Evolutionary conservation across 2,888 invertebrate species (phyloP).

Genomic region (Elmis aenea): DNA sequence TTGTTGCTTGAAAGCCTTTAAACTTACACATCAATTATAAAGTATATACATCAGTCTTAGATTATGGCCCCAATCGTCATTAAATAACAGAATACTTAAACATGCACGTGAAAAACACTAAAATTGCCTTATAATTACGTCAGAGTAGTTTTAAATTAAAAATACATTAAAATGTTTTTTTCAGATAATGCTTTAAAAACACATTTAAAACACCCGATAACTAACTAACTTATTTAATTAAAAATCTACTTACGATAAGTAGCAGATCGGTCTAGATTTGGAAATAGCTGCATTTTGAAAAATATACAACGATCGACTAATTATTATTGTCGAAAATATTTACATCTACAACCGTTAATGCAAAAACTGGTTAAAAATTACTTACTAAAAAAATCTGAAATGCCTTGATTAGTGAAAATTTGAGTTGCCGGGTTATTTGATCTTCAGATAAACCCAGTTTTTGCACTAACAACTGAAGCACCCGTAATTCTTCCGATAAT

Average conservation of each 20-base stretch:
- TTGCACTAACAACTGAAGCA: too few relatives aligned
- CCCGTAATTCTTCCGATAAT: too few relatives aligned
- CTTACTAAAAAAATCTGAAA: too few relatives aligned
- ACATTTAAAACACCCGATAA: conserved; percentile 14
- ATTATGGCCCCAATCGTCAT: conserved; percentile 30
- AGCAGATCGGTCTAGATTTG: conserved; percentile 12
- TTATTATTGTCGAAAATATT: conserved; percentile 13
- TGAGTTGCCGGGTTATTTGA: too few relatives aligned
- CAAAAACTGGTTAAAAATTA: too few relatives aligned
- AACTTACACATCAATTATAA: conserved; percentile 12
- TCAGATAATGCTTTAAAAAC: conserved; percentile 10
- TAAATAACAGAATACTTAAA: conserved; percentile 10
- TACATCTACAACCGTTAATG: too few relatives aligned
- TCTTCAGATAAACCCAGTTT: too few relatives aligned
- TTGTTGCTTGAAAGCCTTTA: conserved; percentile 22
- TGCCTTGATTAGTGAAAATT: too few relatives aligned
- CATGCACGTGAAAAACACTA: conserved; percentile 15
- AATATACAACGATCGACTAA: conserved; percentile 5
- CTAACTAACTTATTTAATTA: conserved; percentile 14
- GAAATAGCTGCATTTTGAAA: conserved; percentile 15
- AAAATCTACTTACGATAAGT: conserved; percentile 13
- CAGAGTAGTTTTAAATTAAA: conserved; percentile 21
- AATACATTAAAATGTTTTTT: conserved; percentile 22
- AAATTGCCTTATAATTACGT: conserved; percentile 19
- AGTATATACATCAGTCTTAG: conserved; percentile 35